Conservation (phyloP, 2,797 vertebrate genomes). For the Esox lucius region DNA sequence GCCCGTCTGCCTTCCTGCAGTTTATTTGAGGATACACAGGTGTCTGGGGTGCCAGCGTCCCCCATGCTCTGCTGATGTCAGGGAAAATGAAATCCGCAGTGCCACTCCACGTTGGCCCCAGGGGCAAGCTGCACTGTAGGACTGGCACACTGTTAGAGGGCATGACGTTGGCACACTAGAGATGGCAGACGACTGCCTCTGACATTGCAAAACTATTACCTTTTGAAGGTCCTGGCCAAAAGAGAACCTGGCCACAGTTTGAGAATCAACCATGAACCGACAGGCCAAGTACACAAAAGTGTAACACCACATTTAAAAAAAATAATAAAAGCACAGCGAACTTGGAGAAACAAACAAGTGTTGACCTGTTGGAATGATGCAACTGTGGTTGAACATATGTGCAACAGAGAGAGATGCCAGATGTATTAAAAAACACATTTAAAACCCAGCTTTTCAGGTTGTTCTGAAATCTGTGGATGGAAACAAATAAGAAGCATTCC, state of each 20-base stretch:
- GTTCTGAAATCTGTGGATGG: no score
- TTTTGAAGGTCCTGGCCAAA: background rate
- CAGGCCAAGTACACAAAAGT: background rate
- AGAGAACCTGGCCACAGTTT: background rate
- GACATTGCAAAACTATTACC: background rate
- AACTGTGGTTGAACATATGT: background rate
- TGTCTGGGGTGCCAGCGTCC: conserved; percentile 35
- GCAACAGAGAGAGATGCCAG: background rate
- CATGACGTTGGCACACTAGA: background rate
- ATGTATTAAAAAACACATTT: background rate
- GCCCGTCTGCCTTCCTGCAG: conserved; percentile 20
- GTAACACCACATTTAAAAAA: no score
- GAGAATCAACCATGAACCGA: background rate
- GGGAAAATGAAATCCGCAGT: conserved; percentile 26
- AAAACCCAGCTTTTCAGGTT: no score
- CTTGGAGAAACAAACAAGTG: background rate
- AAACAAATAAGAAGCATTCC: no score
- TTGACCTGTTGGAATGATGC: background rate
- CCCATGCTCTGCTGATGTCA: conserved; percentile 39
- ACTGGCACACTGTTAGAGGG: conserved; percentile 3
- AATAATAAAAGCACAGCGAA: no score
- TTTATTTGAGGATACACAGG: conserved; percentile 32
- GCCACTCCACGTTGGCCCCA: conserved; percentile 16
- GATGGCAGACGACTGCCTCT: background rate
- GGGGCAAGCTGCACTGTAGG: background rate